A percentile compares a stretch with the other conserved stretches of the same genome.
Evolutionary conservation across 2,797 vertebrate genomes (phyloP).

Genomic region (Sphenopsis melanotis): DNA sequence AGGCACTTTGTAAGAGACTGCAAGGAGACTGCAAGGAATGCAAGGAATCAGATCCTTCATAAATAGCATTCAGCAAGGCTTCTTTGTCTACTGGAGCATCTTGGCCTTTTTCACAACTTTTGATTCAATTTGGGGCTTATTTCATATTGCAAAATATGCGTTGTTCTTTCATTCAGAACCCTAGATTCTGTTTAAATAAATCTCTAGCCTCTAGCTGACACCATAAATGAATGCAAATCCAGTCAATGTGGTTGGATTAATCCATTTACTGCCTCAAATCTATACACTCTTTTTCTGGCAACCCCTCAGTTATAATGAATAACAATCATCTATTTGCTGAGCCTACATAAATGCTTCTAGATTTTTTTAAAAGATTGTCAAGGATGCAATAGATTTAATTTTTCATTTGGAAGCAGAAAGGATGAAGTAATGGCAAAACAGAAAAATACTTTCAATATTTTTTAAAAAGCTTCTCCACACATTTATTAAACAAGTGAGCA

Average conservation of each 20-base stretch:
- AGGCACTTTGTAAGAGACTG: not conserved
- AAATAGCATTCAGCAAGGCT: not conserved
- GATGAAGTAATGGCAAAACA: not conserved
- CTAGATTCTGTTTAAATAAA: constrained; percentile 20
- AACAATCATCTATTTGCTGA: not conserved
- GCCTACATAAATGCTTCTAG: not conserved
- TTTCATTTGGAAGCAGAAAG: not conserved
- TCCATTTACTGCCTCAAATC: constrained; percentile 3
- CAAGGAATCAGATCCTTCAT: not conserved
- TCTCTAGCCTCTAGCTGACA: constrained; percentile 5
- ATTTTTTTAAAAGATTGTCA: fast-evolving
- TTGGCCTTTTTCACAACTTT: not conserved
- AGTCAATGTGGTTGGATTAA: constrained; percentile 18
- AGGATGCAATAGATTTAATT: not conserved
- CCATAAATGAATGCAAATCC: constrained; percentile 28
- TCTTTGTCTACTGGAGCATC: not conserved
- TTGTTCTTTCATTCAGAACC: not conserved
- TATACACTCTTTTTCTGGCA: not conserved
- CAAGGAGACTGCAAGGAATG: not conserved
- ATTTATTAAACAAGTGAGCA: not conserved
- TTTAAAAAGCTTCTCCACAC: not conserved
- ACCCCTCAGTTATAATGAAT: not conserved
- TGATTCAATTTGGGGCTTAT: not conserved
- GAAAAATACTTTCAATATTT: not conserved
- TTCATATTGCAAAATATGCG: not conserved